A percentile compares a stretch with the other conserved stretches of the same genome.
These are phyloP conservation scores for Cairina moschata DNA, from an alignment of 2,113 vertebrate genomes.

Conservation along the genomic window DNA sequence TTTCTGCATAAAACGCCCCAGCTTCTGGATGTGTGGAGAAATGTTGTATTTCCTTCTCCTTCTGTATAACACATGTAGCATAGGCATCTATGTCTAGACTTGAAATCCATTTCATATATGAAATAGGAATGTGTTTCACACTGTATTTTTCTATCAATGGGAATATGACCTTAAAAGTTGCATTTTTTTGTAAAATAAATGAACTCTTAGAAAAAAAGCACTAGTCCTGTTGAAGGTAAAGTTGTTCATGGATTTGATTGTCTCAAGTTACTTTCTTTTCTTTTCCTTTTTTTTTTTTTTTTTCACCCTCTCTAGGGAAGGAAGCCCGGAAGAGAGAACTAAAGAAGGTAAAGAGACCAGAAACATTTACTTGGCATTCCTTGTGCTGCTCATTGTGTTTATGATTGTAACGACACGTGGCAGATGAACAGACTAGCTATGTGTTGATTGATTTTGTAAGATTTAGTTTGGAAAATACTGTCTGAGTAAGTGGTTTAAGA, in stretches of 20 bases:
- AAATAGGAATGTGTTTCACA: neutral
- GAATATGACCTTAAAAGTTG: neutral
- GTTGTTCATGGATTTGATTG: neutral
- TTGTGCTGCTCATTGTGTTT: neutral
- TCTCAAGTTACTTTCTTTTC: neutral
- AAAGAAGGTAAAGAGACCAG: slow-evolving; percentile 87
- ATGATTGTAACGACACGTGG: neutral
- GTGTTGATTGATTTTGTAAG: neutral
- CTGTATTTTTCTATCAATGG: neutral
- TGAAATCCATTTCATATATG: too few relatives aligned
- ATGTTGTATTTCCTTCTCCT: neutral
- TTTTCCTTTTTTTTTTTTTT: neutral
- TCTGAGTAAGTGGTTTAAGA: neutral
- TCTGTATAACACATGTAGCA: neutral
- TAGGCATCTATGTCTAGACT: neutral
- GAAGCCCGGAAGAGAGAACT: slow-evolving; percentile 97
- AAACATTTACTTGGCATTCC: neutral
- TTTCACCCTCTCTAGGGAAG: slow-evolving; percentile 83
- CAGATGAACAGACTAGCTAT: neutral
- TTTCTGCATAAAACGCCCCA: neutral
- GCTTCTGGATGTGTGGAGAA: neutral
- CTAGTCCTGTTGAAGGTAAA: neutral
- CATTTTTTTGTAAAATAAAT: neutral
- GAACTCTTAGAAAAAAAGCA: neutral
- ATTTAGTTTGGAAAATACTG: neutral